Base-by-base conservation (phyloP, 2,888 invertebrate genomes). In the Chelonus formosanus region DNA sequence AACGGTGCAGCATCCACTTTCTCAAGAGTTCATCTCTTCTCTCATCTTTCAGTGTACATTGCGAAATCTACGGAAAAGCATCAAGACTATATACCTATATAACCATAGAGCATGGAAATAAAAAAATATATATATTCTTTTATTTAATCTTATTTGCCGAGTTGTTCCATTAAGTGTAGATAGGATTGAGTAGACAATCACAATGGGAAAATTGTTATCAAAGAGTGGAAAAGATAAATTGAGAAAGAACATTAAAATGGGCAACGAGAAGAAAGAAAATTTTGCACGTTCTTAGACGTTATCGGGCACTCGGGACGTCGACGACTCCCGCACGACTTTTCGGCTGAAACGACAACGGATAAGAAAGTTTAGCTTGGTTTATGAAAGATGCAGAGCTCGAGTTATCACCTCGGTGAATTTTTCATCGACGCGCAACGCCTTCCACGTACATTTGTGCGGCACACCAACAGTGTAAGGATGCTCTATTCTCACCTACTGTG, bases 401-500 rank as follows among this genome's bases (percentile, higher is more conserved):
- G 81, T 83, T 83, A 83, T 83, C 80, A 80, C 74, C 74, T 73
- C 72, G 72, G 79, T 83, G 81, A 82, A 83, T 83, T 83, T 83
- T 83, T 83, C 82, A 83, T 83, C 78, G 77, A 67, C 67, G 69
- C 66, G 57, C 71, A 44, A 55, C 67, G 63, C 58, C 55, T 48
- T 45, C 65, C 54, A 3, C 40, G 40, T 40, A 40, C 40, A 40
- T 40, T 40, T 40, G 55, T 59, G 62, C 67, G 55, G 50, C 65
- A 65, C 69, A 59, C 55, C 62, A 32, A 43, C 34, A 53, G 54
- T 45, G 45, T 55, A 6, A 40, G 40, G 6, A 40, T 40, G 40
- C 6, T 40, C 31, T 32, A 31, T 52, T 34, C 52, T 40, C 35
- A 53, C 35, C 44, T 54, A 62, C 54, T 52, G 34, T 32, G 10